Percentiles rank a stretch among this genome's conserved stretches.
Conservation (phyloP, 1,140 invertebrate genomes). For the Metopolophium dirhodum region DNA sequence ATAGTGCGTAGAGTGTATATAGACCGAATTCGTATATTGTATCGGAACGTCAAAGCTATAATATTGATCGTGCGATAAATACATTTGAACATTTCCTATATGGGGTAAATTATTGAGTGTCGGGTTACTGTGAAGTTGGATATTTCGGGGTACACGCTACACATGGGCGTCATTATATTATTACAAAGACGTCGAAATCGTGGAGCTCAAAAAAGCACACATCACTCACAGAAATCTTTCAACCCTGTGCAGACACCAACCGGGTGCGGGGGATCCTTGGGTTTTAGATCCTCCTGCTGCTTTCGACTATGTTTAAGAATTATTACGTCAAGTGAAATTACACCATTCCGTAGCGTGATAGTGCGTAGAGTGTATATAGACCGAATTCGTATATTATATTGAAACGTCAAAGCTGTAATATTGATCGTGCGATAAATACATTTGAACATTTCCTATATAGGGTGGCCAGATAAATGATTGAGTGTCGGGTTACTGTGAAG, state of each 20-base stretch:
- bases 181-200: no score
- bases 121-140: neutral
- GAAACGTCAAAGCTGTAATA: slow-evolving; percentile 7
- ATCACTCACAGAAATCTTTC: no score
- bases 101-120: neutral
- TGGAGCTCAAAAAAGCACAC: neutral
- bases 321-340: no score
- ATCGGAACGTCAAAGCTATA: neutral
- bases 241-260: no score
- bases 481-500: neutral
- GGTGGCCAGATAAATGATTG: neutral
- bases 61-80: slow-evolving; percentile 7
- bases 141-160: no score
- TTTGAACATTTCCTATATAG: neutral
- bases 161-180: no score
- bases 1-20: neutral
- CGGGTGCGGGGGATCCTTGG: no score
- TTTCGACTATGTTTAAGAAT: no score
- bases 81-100: neutral
- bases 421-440: neutral
- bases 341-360: neutral
- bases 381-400: neutral
- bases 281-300: no score
- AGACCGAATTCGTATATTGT: neutral
- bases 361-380: neutral